phyloP scores from a whole-genome alignment of 2,113 vertebrate species.

The Phocoena phocoena region DNA sequence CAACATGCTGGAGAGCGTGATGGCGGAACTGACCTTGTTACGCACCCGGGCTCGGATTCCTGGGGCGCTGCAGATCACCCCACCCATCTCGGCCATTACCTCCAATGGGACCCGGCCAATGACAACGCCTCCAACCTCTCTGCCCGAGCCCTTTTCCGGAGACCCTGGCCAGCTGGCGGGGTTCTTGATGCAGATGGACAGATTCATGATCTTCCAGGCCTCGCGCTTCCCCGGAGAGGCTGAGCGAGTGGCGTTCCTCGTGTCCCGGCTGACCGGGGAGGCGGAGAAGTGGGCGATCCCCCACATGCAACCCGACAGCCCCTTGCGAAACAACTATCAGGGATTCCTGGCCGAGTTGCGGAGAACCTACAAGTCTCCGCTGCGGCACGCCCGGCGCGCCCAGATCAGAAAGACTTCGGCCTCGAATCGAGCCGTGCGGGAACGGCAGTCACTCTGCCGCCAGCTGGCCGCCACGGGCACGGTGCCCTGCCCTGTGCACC shows the following conservation, averaged over 20 bases:
- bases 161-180: constrained; percentile 74
- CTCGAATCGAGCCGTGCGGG: constrained; percentile 24
- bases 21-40: constrained; percentile 71
- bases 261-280: constrained; percentile 74
- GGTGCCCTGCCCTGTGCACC: constrained; percentile 69
- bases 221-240: constrained; percentile 71
- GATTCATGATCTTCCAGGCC: constrained; percentile 80
- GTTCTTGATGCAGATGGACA: constrained; percentile 78
- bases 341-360: constrained; percentile 73
- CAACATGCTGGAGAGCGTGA: constrained; percentile 76
- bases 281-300: constrained; percentile 74
- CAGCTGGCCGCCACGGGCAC: constrained; percentile 44
- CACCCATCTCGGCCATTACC: constrained; percentile 65
- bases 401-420: constrained; percentile 68
- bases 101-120: constrained; percentile 49
- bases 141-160: constrained; percentile 73
- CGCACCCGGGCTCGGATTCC: constrained; percentile 72
- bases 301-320: constrained; percentile 76
- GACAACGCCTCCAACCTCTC: constrained; percentile 74
- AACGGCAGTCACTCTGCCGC: constrained; percentile 67
- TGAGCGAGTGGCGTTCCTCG: constrained; percentile 71
- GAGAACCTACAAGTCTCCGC: constrained; percentile 73
- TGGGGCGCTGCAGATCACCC: constrained; percentile 72
- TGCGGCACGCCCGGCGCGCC: constrained; percentile 60
- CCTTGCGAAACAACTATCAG: constrained; percentile 73